phyloP scores from a whole-genome alignment of 2,113 vertebrate species.

The Gobiocypris rarus region DNA sequence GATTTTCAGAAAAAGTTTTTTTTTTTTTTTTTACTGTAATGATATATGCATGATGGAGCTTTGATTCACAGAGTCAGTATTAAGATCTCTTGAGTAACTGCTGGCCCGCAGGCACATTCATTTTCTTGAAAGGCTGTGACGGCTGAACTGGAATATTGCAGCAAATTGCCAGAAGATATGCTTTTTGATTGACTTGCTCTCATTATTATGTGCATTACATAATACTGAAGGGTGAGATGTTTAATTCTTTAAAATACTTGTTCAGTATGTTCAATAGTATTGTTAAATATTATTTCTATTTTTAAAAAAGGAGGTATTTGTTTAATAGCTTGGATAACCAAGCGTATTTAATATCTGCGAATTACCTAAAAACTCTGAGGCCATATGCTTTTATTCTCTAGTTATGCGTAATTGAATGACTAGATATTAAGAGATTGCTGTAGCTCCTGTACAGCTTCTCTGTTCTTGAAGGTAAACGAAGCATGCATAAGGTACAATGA shows the following conservation, averaged over 20 bases:
- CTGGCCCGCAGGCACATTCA: not conserved
- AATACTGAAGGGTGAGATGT: not conserved
- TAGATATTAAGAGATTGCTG: not conserved
- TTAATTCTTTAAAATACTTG: not conserved
- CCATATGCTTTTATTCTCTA: not conserved
- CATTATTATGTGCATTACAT: not conserved
- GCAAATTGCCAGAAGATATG: not conserved
- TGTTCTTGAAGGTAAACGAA: not conserved
- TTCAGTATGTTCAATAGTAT: not conserved
- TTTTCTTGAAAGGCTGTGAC: constrained; percentile 25
- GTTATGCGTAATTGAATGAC: not conserved
- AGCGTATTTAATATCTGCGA: not conserved
- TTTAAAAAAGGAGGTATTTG: not conserved
- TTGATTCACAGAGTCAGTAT: constrained; percentile 26
- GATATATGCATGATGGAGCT: constrained; percentile 24
- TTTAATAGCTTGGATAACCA: not conserved
- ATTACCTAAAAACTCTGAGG: not conserved
- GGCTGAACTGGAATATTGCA: constrained; percentile 13
- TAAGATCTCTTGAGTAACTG: constrained; percentile 18
- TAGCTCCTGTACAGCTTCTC: not conserved
- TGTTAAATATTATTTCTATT: not conserved
- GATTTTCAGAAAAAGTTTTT: not conserved
- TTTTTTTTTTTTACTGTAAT: constrained; percentile 11
- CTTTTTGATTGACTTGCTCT: constrained; percentile 1
- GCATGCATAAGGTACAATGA: not conserved